phyloP scores from a whole-genome alignment of 2,888 invertebrate genomes.

The Strigamia maritima region DNA sequence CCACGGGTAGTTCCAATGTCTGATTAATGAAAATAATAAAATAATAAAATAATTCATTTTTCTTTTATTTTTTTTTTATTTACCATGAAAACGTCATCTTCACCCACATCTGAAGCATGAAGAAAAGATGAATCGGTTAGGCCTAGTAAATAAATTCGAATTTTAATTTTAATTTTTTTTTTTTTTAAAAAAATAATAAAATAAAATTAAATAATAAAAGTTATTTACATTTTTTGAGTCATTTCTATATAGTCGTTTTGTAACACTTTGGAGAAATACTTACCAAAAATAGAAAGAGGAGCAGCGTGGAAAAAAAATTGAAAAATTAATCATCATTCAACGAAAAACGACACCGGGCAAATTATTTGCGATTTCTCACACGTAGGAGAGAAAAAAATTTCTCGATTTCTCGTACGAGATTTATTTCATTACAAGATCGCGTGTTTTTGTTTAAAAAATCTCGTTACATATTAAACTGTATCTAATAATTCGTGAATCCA shows the following conservation, averaged over 20 bases:
- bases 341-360: no score
- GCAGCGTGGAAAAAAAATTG: background rate
- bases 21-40: slow-evolving; percentile 41
- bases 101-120: slow-evolving; percentile 73
- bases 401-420: no score
- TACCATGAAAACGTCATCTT: slow-evolving; percentile 94
- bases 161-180: background rate
- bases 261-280: no score
- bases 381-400: no score
- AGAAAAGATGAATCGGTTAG: slow-evolving; percentile 44
- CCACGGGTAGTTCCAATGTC: slow-evolving; percentile 71
- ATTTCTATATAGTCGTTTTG: background rate
- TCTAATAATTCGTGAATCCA: no score
- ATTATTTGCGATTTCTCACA: no score
- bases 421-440: no score
- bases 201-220: background rate
- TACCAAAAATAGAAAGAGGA: slow-evolving; percentile 28
- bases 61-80: slow-evolving; percentile 46
- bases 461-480: no score
- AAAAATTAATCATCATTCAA: background rate
- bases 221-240: background rate
- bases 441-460: no score
- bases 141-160: background rate
- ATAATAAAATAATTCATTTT: no score
- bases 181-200: background rate